Conservation (phyloP, 2,888 invertebrate species). For the Macaria liturata region DNA sequence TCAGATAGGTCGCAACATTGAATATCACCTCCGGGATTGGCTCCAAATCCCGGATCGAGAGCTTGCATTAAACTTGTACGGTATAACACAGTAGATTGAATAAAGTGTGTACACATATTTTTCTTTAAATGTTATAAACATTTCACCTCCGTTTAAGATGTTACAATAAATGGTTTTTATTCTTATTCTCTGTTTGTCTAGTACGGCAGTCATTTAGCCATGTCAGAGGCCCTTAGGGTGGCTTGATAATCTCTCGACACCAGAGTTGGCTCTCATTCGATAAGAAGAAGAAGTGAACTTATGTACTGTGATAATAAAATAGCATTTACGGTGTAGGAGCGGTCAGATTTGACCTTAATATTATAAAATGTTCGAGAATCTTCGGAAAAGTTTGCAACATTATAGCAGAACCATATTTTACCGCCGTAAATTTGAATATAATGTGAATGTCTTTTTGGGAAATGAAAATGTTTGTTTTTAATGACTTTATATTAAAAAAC, state of each 20-base stretch:
- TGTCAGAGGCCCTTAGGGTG: too few relatives aligned
- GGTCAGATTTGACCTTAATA: slow-evolving; percentile 24
- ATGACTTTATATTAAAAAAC: too few relatives aligned
- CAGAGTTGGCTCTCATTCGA: too few relatives aligned
- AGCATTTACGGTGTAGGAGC: slow-evolving; percentile 2
- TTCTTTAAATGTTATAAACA: too few relatives aligned
- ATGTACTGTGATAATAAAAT: slow-evolving; percentile 8
- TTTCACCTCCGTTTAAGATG: too few relatives aligned
- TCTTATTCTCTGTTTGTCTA: too few relatives aligned
- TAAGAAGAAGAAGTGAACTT: neutral
- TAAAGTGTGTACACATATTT: too few relatives aligned
- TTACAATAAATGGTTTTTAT: too few relatives aligned
- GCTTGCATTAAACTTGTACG: slow-evolving; percentile 12
- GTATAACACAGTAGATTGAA: slow-evolving; percentile 3
- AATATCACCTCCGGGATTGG: slow-evolving; percentile 25
- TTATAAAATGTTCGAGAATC: slow-evolving; percentile 14
- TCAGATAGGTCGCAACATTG: slow-evolving; percentile 28
- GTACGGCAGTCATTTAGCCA: too few relatives aligned
- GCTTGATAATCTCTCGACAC: too few relatives aligned
- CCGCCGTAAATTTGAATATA: slow-evolving; percentile 11
- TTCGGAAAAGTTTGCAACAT: slow-evolving; percentile 16
- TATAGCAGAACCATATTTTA: slow-evolving; percentile 20
- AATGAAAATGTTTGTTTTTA: too few relatives aligned
- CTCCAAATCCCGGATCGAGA: neutral
- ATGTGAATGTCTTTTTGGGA: neutral